Evolutionary conservation across 2,113 vertebrate genomes (phyloP).

Genomic region (Argyrosomus japonicus): DNA sequence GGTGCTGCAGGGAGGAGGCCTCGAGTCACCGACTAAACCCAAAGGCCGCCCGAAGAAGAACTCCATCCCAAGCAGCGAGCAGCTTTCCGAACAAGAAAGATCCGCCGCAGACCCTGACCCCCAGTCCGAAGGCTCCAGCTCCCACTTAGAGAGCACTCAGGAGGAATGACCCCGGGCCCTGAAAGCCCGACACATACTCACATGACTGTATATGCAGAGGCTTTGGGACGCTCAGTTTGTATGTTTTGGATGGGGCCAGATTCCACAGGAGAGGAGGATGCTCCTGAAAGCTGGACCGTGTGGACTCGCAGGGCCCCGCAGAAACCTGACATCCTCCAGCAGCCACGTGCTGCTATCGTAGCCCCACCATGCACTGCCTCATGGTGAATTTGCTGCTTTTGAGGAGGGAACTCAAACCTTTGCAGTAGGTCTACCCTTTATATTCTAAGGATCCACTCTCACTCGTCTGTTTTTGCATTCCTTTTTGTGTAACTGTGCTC

Average conservation of each 20-base stretch:
- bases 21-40: constrained; percentile 97
- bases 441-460: constrained; percentile 65
- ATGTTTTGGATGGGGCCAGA: constrained; percentile 20
- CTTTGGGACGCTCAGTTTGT: constrained; percentile 22
- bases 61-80: constrained; percentile 96
- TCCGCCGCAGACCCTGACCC: constrained; percentile 84
- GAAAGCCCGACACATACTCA: constrained; percentile 5
- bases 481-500: constrained; percentile 68
- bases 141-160: constrained; percentile 84
- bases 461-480: constrained; percentile 60
- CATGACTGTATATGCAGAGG: constrained; percentile 12
- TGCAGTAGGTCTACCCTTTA: constrained; percentile 72
- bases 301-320: not conserved
- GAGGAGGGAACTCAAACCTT: constrained; percentile 56
- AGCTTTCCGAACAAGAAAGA: constrained; percentile 94
- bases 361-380: constrained; percentile 18
- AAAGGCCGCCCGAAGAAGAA: constrained; percentile 99
- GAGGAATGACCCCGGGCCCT: constrained; percentile 84
- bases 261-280: constrained; percentile 20
- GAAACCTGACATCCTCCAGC: constrained; percentile 13
- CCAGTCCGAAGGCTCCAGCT: constrained; percentile 81
- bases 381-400: constrained; percentile 53
- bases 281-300: constrained; percentile 8
- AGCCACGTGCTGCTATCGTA: constrained; percentile 22
- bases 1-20: constrained; percentile 96